phyloP scores from a whole-genome alignment of 2,797 vertebrate genomes.

The Sebastes oblongus region DNA sequence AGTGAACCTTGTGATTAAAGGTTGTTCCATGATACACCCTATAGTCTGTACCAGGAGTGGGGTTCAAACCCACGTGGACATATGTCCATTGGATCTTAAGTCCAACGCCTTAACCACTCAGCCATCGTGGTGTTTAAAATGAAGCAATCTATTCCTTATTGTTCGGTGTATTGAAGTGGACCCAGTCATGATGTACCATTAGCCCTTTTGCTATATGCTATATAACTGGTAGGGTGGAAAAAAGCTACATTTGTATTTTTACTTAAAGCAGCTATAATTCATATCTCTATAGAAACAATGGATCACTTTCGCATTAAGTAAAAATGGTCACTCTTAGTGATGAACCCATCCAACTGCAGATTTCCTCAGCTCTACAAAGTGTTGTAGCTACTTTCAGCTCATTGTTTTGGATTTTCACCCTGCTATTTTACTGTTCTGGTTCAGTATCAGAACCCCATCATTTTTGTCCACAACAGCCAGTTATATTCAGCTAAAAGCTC shows the following conservation, averaged over 20 bases:
- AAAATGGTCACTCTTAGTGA: background rate
- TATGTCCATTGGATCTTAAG: too few species aligned
- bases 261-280: background rate
- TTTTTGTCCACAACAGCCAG: background rate
- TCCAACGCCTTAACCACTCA: too few species aligned
- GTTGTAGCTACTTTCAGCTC: background rate
- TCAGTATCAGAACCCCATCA: background rate
- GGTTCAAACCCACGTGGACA: too few species aligned
- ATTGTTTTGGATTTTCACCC: background rate
- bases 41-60: too few species aligned
- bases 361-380: background rate
- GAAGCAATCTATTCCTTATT: background rate
- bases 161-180: background rate
- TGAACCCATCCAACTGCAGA: background rate
- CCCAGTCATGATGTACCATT: background rate
- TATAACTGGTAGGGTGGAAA: background rate
- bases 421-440: too few species aligned
- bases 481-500: background rate
- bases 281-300: fast-evolving
- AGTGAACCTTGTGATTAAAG: too few species aligned
- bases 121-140: too few species aligned
- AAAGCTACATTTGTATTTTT: background rate
- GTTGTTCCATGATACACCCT: fast-evolving
- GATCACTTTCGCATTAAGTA: background rate
- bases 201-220: background rate